Evolutionary conservation across 2,113 vertebrate species (phyloP), one percentile per base, ranked within the genome.

Genomic region (Salvelinus fontinalis): DNA sequence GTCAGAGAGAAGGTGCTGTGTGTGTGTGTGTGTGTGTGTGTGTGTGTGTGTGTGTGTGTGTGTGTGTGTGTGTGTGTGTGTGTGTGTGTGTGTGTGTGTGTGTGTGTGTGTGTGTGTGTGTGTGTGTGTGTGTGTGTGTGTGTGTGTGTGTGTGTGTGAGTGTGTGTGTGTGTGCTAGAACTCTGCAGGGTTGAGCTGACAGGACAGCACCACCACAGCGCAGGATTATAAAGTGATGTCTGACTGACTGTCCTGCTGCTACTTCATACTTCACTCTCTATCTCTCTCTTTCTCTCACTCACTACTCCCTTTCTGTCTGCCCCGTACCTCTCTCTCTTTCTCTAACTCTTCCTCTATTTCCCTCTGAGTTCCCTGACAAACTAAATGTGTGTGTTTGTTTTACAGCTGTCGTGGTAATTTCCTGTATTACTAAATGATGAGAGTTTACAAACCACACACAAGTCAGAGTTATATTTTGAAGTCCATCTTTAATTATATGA

Each of bases 21-120:
- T 74, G 59, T 67, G 27, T 74, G 73, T 26, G 73, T 74, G 73
- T 74, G 59, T 51, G 27, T 74, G 73, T 26, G 73, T 74, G 27
- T 74, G 73, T 26, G 73, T 74, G 73, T 74, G 73, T 74, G 59
- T 67, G 27, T 74, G 73, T 26, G 73, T 74, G 73, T 74, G 59
- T 51, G 27, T 74, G 73, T 26, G 73, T 74, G 73, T 74, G 73
- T 74, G 59, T 67, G 27, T 74, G 73, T 26, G 73, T 74, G 73
- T 74, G 59, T 51, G 27, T 66, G 62, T 20, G 73, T 74, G 73
- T 66, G 73, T 74, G 59, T 62, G 27, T 74, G 73, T 20, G 73
- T 74, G 73, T 66, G 59, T 51, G 27, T 66, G 73, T 26, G 73
- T 66, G 29, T 29, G 26, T 66, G 73, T 26, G 73, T 66, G 73